Base-by-base conservation (phyloP, 1,140 invertebrate species). In the Pissodes strobi region DNA sequence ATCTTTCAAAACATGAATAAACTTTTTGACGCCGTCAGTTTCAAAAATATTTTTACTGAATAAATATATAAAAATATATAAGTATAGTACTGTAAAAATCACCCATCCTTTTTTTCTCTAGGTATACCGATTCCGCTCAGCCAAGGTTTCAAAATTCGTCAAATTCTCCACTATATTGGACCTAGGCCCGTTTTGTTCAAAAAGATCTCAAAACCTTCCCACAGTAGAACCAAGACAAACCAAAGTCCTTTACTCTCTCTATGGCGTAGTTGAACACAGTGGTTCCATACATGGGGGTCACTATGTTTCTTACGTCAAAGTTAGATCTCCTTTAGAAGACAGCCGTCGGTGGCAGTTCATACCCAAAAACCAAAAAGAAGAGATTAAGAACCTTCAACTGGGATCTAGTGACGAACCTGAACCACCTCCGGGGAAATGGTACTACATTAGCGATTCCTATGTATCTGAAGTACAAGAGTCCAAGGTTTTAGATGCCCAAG, bases 241-340 rank as follows among this genome's bases (percentile, higher is more conserved):
- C 48, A 82, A 88, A 75, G 81, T 95, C n/a, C n/a, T n/a, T n/a
- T 27, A 27, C 9, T 89, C 92, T 0, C 80, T 99, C 15, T 99
- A 97, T 74, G 96, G 94, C 2, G 87, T 99, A 5, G 95, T 99
- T 12, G 94, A 95, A 74, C 97, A 99, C 75, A 90, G 88, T 59
- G 97, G 97, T 2, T 87, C 88, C 12, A 85, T 97, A 66, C 88
- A 90, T 70, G 90, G 92, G 46, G 97, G 96, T 2, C 97, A 99
- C 80, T 99, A 99, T 76, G 90, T 95, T n/a, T 94, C 95, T 5
- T 99, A 95, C 74, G 91, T 93, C 1, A 93, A 93, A 80, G 89
- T 92, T 68, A 80, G 87, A 30, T 69, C 81, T 5, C 80, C 82
- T 5, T 72, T 89, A 23, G 78, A 80, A 23, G 72, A 83, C 9